Evolutionary conservation across 2,113 vertebrate genomes (phyloP).

Genomic region (Sterna hirundo): DNA sequence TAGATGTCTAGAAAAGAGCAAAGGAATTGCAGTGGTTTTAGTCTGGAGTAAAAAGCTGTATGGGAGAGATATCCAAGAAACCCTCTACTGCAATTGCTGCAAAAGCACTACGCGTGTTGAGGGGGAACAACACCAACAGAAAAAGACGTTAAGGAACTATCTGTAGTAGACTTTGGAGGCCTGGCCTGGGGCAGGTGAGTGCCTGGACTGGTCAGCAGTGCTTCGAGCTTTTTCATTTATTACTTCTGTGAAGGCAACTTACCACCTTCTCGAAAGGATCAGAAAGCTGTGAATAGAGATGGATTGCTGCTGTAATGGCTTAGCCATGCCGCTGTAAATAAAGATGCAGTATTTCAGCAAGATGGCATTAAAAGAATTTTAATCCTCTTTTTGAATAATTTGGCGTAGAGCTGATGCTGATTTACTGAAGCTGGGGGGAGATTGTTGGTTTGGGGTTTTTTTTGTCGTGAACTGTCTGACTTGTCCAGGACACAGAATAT

Average conservation of each 20-base stretch:
- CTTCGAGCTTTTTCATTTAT: neutral
- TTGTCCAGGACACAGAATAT: neutral
- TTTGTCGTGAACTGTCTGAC: neutral
- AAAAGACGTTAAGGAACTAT: neutral
- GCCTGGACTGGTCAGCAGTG: neutral
- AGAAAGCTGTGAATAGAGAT: neutral
- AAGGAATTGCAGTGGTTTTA: neutral
- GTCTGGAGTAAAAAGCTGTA: neutral
- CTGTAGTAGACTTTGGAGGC: neutral
- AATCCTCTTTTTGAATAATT: constrained; percentile 32
- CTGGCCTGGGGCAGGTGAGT: neutral
- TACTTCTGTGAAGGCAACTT: neutral
- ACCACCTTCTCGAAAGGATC: neutral
- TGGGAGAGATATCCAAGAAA: neutral
- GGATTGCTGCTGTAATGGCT: neutral
- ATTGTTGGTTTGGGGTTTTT: neutral
- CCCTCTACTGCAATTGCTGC: neutral
- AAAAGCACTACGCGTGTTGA: rapidly evolving
- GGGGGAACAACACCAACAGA: neutral
- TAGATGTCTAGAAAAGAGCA: neutral
- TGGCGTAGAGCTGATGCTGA: neutral
- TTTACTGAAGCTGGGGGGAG: neutral
- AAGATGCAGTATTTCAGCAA: neutral
- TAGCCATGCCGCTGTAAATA: neutral
- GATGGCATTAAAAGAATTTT: constrained; percentile 14